Evolutionary conservation across 2,797 vertebrate species (phyloP), one percentile per base, ranked within the genome.

Genomic region (Poeciliopsis gracilis): DNA sequence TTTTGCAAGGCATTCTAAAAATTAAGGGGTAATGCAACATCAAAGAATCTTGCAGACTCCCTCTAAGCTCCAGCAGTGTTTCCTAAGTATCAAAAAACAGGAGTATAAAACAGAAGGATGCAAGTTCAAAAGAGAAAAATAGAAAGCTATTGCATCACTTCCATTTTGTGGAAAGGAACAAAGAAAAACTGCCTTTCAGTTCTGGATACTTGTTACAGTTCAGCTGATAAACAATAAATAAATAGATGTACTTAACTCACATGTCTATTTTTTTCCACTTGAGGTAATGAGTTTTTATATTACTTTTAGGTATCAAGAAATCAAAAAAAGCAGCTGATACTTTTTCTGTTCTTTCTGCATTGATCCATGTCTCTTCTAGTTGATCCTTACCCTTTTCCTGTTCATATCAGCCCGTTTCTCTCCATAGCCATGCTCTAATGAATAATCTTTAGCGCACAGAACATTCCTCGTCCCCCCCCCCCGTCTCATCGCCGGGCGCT

Each of bases 401-500:
- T 16, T 45, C 41, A 45, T 16, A 28, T 45, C 25, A 70, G 67
- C 67, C 23, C n/a, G 1, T 70, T 43, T 70, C 13, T 28, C 25
- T 15, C 25, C 67, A 28, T 45, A 6, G 25, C 41, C 25, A 25
- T 4, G 66, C 11, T 8, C 9, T 10, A 66, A 63, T 63, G 59
- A 9, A 36, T 10, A 36, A 66, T 20, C 61, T 23, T 46, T 51
- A 49, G 33, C 2, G n/a, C 49, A 30, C 46, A 78, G 66, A 80
- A 78, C 46, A 33, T 46, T 77, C 57, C 33, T 72, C 41, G 33
- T 78, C 51, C 12, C 74, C 59, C 51, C 30, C 30, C 80, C 55
- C 71, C 51, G 4, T 69, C 76, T 94, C 85, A 94, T 91, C 88
- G 92, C 3, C 83, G 84, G 5, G 76, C 25, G 51, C 80, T 86